Evolutionary conservation across 2,888 invertebrate species (phyloP).

Genomic region (Oligia latruncula): DNA sequence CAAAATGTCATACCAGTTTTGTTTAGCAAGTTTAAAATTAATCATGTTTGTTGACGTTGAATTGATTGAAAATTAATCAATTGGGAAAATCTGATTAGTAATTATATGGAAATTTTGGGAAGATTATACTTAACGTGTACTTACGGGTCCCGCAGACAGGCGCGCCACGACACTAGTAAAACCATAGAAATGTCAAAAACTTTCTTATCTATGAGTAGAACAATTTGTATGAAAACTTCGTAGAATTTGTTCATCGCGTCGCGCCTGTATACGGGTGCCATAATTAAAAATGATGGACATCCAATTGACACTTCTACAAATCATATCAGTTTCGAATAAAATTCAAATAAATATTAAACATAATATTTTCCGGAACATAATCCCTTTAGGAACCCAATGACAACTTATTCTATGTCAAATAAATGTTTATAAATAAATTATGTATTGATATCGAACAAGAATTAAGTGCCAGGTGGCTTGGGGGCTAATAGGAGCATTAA

Average conservation of each 20-base stretch:
- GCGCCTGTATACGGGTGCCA: too few species aligned
- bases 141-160: too few species aligned
- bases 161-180: too few species aligned
- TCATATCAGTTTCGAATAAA: slow-evolving; percentile 18
- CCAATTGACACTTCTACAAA: slow-evolving; percentile 12
- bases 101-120: too few species aligned
- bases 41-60: slow-evolving; percentile 6
- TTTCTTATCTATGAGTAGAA: too few species aligned
- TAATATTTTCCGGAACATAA: slow-evolving; percentile 10
- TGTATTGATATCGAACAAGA: slow-evolving; percentile 22
- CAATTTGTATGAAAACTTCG: too few species aligned
- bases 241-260: too few species aligned
- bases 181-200: too few species aligned
- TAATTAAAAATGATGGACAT: not conserved
- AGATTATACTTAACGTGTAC: too few species aligned
- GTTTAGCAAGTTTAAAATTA: slow-evolving; percentile 24
- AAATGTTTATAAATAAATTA: slow-evolving; percentile 53
- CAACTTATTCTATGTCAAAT: slow-evolving; percentile 30
- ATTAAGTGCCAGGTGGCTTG: slow-evolving; percentile 30
- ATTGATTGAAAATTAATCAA: slow-evolving; percentile 14
- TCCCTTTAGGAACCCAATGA: slow-evolving; percentile 34
- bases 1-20: slow-evolving; percentile 24
- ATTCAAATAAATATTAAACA: slow-evolving; percentile 5
- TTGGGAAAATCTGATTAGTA: not conserved
- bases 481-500: slow-evolving; percentile 57